A percentile compares a stretch with the other conserved stretches of the same genome.
phyloP scores from a whole-genome alignment of 2,113 vertebrate genomes.

The Turdus rufiventris region DNA sequence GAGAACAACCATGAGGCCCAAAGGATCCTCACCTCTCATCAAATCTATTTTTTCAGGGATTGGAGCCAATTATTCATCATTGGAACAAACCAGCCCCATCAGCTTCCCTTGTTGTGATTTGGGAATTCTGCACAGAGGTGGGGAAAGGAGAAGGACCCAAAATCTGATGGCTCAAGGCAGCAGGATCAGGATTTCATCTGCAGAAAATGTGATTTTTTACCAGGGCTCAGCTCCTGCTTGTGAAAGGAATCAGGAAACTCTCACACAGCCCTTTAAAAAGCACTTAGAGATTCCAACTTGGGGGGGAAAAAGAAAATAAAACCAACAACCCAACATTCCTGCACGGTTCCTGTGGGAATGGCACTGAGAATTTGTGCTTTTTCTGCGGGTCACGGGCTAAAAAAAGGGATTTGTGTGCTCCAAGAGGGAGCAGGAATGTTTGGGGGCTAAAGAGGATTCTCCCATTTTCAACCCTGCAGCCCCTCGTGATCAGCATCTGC shows the following conservation, averaged over 20 bases:
- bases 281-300: not conserved
- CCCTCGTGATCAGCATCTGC: conserved; percentile 26
- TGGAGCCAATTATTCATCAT: rapidly evolving
- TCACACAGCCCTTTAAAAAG: not conserved
- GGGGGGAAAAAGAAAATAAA: not conserved
- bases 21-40: rapidly evolving
- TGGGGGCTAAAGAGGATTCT: not conserved
- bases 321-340: not conserved
- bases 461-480: not conserved
- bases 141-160: not conserved
- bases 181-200: not conserved
- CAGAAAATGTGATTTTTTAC: not conserved
- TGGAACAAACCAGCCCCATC: not conserved
- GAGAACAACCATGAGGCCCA: not conserved
- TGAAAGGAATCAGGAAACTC: not conserved
- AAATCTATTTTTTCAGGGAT: not conserved
- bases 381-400: not conserved
- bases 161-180: not conserved
- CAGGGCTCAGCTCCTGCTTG: not conserved
- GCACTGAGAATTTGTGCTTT: not conserved
- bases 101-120: not conserved
- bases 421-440: not conserved
- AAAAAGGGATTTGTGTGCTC: not conserved
- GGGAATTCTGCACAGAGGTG: not conserved
- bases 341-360: not conserved